Percentiles rank a stretch among this genome's conserved stretches.
phyloP scores from a whole-genome alignment of 92 coral and sea anemone genomes.

The Porites lobata region DNA sequence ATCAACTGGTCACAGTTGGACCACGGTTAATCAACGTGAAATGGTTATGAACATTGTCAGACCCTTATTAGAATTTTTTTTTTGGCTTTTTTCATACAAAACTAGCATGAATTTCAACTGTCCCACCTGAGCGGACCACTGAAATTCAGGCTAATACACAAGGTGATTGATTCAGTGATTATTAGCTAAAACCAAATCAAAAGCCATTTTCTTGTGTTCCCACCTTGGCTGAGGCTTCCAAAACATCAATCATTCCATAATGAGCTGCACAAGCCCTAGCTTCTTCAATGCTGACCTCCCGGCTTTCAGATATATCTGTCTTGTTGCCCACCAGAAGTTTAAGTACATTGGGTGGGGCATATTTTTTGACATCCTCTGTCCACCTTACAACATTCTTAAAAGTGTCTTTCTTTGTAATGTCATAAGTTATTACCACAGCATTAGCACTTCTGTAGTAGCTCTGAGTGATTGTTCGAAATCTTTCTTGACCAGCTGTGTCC shows the following conservation, averaged over 20 bases:
- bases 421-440: conserved; percentile 90
- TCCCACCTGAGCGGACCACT: too few relatives aligned
- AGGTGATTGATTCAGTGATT: too few relatives aligned
- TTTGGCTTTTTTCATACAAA: too few relatives aligned
- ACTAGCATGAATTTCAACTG: too few relatives aligned
- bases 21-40: too few relatives aligned
- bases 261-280: conserved; percentile 84
- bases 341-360: conserved; percentile 88
- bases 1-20: too few relatives aligned
- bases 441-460: conserved; percentile 96
- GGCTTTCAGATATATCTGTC: conserved; percentile 78
- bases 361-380: conserved; percentile 91
- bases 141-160: too few relatives aligned
- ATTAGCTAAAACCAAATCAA: too few relatives aligned
- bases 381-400: conserved; percentile 85
- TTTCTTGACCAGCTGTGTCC: conserved; percentile 99
- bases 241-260: conserved; percentile 75
- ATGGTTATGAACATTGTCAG: too few relatives aligned
- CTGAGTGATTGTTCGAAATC: conserved; percentile 96
- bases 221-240: conserved; percentile 98
- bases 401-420: conserved; percentile 90
- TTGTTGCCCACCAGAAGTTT: conserved; percentile 94
- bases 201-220: too few relatives aligned
- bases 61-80: too few relatives aligned
- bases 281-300: conserved; percentile 86